Base-by-base conservation (phyloP, 2,888 invertebrate species). In the Cybosia mesomella region DNA sequence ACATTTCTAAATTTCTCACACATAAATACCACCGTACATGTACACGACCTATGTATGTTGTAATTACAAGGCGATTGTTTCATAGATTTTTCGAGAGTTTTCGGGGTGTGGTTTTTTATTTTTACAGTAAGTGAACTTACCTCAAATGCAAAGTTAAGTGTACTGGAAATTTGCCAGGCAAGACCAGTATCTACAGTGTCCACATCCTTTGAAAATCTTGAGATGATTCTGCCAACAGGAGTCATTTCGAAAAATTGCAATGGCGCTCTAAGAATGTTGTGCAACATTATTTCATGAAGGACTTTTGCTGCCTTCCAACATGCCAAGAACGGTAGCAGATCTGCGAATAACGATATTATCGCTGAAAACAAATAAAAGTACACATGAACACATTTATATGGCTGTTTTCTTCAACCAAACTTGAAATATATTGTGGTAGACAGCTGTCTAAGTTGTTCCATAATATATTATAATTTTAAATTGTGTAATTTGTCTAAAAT, bases 241-340 rank as follows among this genome's bases (percentile, higher is more conserved):
- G 97, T 98, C 81, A 96, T 96, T 91, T 98, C 98, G 93, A 97
- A 98, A 94, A 97, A 96, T 85, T 96, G 95, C 93, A 97, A 95
- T 67, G 97, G 97, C 84, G 96, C 95, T 85, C 95, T 95, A 78
- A 97, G 87, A 75, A 97, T 95, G 85, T 95, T 96, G 67, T 86
- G 83, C 85, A 98, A 92, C 88, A 97, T 91, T 63, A 89, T 85
- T 74, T 90, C 88, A 93, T 97, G 97, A 85, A 97, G 92, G 65
- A 91, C 84, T 85, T 87, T 89, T 82, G 97, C 97, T 79, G 97
- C 97, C 79, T 95, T 93, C 96, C 96, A 95, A 95, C 96, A 92
- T 89, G 96, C 97, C 94, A 97, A 91, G 87, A 95, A 96, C 74
- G 97, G 96, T 88, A 95, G 94, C 92, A 97, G 93, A 92, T 97